phyloP scores from a whole-genome alignment of 2,113 vertebrate genomes.

The Chlorocebus sabaeus region DNA sequence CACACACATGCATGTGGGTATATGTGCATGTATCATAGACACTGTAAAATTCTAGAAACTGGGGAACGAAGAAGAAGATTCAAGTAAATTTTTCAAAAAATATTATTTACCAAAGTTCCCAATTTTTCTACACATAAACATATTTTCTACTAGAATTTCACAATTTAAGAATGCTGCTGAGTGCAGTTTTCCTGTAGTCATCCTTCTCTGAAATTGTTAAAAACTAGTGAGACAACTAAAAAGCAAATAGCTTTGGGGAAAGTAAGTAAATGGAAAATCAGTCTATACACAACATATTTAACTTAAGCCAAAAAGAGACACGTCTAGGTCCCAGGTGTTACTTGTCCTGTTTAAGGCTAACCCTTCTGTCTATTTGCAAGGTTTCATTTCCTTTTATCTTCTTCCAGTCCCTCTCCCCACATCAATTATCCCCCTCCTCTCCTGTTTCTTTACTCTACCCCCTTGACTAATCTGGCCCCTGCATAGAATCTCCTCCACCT shows the following conservation, averaged over 20 bases:
- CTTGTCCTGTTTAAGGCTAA: background rate
- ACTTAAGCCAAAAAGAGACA: background rate
- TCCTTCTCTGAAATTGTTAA: background rate
- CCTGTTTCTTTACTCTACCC: background rate
- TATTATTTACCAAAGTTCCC: background rate
- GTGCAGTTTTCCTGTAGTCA: background rate
- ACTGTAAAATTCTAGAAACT: background rate
- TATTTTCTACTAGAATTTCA: background rate
- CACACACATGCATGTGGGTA: too few relatives aligned
- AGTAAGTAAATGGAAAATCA: background rate
- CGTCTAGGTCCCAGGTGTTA: background rate
- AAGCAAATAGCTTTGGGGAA: background rate
- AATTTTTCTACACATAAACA: background rate
- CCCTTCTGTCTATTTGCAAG: background rate
- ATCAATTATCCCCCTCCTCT: background rate
- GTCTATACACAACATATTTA: background rate
- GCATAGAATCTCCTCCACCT: background rate
- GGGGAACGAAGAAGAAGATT: background rate
- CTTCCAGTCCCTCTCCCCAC: background rate
- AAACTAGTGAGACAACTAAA: background rate
- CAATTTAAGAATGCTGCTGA: background rate
- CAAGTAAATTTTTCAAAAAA: background rate
- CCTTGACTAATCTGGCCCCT: background rate
- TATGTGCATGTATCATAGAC: accelerated
- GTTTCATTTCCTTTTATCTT: background rate